These are phyloP conservation scores for Salvelinus fontinalis DNA, from an alignment of 2,113 vertebrate genomes.

Conservation along the genomic window DNA sequence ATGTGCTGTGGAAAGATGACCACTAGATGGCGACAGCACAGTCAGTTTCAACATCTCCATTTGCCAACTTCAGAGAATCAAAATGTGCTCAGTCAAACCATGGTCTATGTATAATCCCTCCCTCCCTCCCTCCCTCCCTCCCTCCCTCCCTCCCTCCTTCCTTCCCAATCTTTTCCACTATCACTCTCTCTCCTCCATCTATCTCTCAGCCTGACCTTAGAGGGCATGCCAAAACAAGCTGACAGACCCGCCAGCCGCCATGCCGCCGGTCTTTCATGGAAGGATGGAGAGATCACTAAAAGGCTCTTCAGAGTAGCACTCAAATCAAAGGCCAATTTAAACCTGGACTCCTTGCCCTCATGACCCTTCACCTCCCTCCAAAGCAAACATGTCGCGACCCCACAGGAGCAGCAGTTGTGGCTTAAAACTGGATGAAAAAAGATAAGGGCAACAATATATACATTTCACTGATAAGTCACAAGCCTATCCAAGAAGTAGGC, in stretches of 20 bases:
- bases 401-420: conserved; percentile 40
- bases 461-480: background rate
- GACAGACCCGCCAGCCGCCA: conserved; percentile 7
- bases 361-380: conserved; percentile 52
- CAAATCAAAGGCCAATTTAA: conserved; percentile 49
- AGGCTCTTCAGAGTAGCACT: conserved; percentile 44
- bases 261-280: conserved; percentile 18
- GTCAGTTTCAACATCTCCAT: background rate
- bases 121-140: background rate
- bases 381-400: conserved; percentile 64
- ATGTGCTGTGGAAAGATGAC: background rate
- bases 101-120: background rate
- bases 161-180: conserved; percentile 4
- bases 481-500: background rate
- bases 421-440: conserved; percentile 21
- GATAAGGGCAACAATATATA: background rate
- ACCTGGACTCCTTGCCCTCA: conserved; percentile 34
- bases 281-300: conserved; percentile 38
- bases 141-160: conserved; percentile 10
- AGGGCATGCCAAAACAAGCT: conserved; percentile 16
- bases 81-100: background rate
- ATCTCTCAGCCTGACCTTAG: background rate
- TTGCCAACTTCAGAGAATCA: background rate
- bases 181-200: background rate
- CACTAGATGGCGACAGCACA: conserved; percentile 54